Conservation (phyloP, 2,888 invertebrate species). For the Andrena marginata region DNA sequence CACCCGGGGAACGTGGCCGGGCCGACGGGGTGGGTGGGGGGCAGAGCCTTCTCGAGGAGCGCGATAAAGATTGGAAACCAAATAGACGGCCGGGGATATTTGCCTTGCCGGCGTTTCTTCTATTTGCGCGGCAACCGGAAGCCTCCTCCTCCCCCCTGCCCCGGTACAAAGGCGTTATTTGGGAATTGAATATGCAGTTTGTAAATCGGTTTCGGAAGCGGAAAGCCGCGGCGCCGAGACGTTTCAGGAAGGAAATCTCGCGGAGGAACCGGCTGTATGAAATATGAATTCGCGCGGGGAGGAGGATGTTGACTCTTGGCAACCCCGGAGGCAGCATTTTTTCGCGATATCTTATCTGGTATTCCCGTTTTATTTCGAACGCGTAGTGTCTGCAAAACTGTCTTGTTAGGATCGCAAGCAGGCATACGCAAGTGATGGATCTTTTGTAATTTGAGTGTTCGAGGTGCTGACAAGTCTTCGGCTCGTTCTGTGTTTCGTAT, state of each 20-base stretch:
- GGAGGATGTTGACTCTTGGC: slow-evolving; percentile 18
- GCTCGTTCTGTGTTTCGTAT: too few species aligned
- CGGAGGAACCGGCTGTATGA: slow-evolving; percentile 21
- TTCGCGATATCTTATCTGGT: neutral
- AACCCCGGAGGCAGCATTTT: slow-evolving; percentile 1
- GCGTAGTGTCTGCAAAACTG: too few species aligned
- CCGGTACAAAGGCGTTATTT: slow-evolving; percentile 44
- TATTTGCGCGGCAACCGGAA: slow-evolving; percentile 14
- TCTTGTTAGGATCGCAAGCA: too few species aligned
- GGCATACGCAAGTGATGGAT: too few species aligned
- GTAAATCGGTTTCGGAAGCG: slow-evolving; percentile 55
- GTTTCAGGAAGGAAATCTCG: slow-evolving; percentile 40
- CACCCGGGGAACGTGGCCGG: neutral
- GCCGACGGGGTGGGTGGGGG: neutral
- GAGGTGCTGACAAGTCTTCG: too few species aligned
- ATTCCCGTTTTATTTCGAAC: neutral
- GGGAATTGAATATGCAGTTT: slow-evolving; percentile 66
- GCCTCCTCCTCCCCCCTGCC: neutral
- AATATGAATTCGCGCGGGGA: slow-evolving; percentile 39
- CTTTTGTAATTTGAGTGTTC: too few species aligned
- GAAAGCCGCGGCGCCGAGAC: slow-evolving; percentile 13
- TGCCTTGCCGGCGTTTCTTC: slow-evolving; percentile 38
- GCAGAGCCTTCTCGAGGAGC: neutral
- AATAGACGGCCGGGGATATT: slow-evolving; percentile 25
- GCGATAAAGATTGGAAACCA: slow-evolving; percentile 47